Base-by-base conservation (phyloP, 1,140 invertebrate species). In the Araneus ventricosus region DNA sequence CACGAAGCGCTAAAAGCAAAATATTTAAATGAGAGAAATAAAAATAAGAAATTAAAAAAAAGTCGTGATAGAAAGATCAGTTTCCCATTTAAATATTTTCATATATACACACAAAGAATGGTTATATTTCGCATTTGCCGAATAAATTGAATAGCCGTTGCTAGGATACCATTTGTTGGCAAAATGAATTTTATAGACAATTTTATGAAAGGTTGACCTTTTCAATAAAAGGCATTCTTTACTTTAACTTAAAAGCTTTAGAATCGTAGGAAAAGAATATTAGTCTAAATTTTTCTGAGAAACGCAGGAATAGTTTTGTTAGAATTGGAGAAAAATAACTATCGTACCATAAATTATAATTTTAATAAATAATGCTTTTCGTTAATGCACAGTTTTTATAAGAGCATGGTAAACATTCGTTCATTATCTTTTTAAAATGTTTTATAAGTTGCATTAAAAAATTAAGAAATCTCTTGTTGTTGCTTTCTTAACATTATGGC, bases 121-220 rank as follows among this genome's bases (percentile, higher is more conserved):
- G 10, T 75, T 75, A 14, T 75, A 75, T 75, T 75, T 75, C 30
- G 20, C 70, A 34, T 75, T 84, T 84, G 24, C 3, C 39, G 57
- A 39, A 61, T 87, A 87, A 87, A 61, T 61, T 61, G 14, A 39
- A 59, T 61, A 34, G 17, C 52, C 8, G 85, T 87, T 87, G 85
- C 85, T 61, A 87, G 59, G 85, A 59, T 7, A 87, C 85, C 27
- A 37, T 61, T 59, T 34, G 85, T 87, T 87, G 85, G 52, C 22
- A 27, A 61, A 52, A 87, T 61, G 85, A 61, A 61, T 87, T 87
- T 87, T n/a, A 87, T 87, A 87, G 57, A 87, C 85, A 34, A 45
- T 61, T 87, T 87, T 10, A 37, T 22, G 85, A 84, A 87, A 61
- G 59, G 85, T 87, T 87, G 85, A 87, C 85, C 37, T 87, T 87